Conservation (phyloP, 2,113 vertebrate genomes). For the Amazona vittata region DNA sequence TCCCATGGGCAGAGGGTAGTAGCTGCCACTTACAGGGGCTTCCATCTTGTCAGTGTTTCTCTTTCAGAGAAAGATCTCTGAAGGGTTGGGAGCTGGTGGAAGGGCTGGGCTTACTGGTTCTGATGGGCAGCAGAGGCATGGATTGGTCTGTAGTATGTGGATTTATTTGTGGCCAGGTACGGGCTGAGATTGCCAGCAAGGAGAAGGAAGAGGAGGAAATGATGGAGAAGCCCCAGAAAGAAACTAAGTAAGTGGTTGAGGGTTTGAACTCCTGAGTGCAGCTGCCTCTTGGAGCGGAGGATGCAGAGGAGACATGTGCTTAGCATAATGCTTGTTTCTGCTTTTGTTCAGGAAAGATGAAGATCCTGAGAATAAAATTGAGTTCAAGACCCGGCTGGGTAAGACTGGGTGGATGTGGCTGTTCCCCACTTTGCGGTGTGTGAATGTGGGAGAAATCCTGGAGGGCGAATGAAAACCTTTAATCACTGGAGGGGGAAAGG, state of each 20-base stretch:
- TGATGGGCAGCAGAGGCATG: neutral
- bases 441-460: neutral
- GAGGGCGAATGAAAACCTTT: neutral
- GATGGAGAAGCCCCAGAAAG: conserved; percentile 97
- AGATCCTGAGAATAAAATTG: conserved; percentile 98
- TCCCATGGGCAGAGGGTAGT: neutral
- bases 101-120: neutral
- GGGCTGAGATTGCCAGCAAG: conserved; percentile 97
- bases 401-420: conserved; percentile 46
- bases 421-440: neutral
- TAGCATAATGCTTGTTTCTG: neutral
- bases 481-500: neutral
- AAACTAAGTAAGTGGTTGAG: conserved; percentile 86
- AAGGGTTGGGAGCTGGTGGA: neutral
- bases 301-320: neutral
- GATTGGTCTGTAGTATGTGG: neutral
- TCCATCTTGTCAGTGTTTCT: neutral
- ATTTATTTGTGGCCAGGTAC: conserved; percentile 78
- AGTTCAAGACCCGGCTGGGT: conserved; percentile 97
- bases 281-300: neutral
- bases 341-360: conserved; percentile 88
- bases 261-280: neutral
- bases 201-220: conserved; percentile 97
- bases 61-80: neutral
- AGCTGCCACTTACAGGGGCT: fast-evolving